Evolutionary conservation across 2,888 invertebrate species (phyloP), one percentile per base, ranked within the genome.

Genomic region (Sphaeridia pumilis): DNA sequence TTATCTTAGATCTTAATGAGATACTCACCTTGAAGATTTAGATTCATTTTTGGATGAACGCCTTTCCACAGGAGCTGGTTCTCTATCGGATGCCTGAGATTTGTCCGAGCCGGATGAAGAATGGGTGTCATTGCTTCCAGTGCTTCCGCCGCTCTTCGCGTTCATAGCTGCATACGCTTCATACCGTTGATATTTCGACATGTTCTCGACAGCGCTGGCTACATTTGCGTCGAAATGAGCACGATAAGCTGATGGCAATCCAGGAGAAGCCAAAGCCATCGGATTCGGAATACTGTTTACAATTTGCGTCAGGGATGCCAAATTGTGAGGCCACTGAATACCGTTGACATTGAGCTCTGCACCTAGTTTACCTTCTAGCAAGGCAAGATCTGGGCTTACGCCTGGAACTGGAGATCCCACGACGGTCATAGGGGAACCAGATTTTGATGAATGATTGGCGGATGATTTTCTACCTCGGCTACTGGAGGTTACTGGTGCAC

Each of bases 231-330:
- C 56, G 38, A 58, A 61, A n/a, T 53, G 53, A 20, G 59, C 55
- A 27, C 63, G 42, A 38, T 63, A 63, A 10, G 63, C 63, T 31
- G 50, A 49, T 12, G 58, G 50, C 43, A 59, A 55, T 12, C 52
- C 56, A 38, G 46, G 46, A n/a, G 28, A 28, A 17, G 22, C 47
- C 5, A 46, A 42, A 10, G 48, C 52, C 58, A 63, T 59, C 1
- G 63, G 57, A 45, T 58, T 60, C n/a, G 65, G 65, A 42, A 65
- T 61, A 41, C 58, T 61, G 45, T 65, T 65, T 10, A 65, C 65
- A 25, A 65, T 65, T 50, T 65, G 65, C 0, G 63, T 58, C 20
- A 65, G 44, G 3, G 60, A 59, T 0, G 63, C 65, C 22, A 65
- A 45, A 41, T 63, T 63, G 7, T 63, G 62, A 55, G 63, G 62